A percentile compares a stretch with the other conserved stretches of the same genome.
These are phyloP conservation scores for Anticlea derivata DNA, from an alignment of 2,888 invertebrate species.

Conservation along the genomic window DNA sequence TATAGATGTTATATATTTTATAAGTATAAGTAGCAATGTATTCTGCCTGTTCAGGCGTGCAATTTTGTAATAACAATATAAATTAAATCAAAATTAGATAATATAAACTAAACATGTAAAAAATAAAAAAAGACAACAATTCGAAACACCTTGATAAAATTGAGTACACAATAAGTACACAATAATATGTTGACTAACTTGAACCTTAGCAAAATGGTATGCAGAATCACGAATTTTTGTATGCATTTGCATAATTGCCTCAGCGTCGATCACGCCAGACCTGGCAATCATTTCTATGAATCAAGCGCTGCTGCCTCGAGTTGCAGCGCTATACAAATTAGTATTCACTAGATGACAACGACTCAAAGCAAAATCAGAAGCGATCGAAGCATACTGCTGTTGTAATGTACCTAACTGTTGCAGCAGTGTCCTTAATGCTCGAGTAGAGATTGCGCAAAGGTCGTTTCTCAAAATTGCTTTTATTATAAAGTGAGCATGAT, in stretches of 20 bases:
- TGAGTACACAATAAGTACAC: too few species aligned
- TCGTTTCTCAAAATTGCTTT: constrained; percentile 62
- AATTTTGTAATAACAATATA: too few species aligned
- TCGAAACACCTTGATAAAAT: too few species aligned
- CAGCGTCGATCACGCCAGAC: constrained; percentile 45
- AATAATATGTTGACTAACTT: constrained; percentile 20
- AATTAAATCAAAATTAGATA: too few species aligned
- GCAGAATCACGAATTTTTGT: constrained; percentile 43
- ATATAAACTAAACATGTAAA: too few species aligned
- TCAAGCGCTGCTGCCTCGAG: constrained; percentile 35
- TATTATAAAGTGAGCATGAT: constrained; percentile 48
- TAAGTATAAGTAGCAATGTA: too few species aligned
- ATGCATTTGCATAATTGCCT: constrained; percentile 49
- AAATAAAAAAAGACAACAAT: too few species aligned
- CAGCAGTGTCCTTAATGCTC: constrained; percentile 68
- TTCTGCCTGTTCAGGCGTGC: too few species aligned
- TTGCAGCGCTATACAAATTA: constrained; percentile 42
- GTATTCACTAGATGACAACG: constrained; percentile 40
- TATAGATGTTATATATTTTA: too few species aligned
- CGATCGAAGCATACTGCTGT: constrained; percentile 52
- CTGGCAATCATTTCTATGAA: constrained; percentile 45
- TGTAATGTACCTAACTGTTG: constrained; percentile 54
- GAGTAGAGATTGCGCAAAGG: constrained; percentile 69
- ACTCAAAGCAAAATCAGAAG: constrained; percentile 47
- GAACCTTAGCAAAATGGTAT: constrained; percentile 21